Conservation (phyloP, 2,888 invertebrate genomes). For the Cremastobaeus sp. region DNA sequence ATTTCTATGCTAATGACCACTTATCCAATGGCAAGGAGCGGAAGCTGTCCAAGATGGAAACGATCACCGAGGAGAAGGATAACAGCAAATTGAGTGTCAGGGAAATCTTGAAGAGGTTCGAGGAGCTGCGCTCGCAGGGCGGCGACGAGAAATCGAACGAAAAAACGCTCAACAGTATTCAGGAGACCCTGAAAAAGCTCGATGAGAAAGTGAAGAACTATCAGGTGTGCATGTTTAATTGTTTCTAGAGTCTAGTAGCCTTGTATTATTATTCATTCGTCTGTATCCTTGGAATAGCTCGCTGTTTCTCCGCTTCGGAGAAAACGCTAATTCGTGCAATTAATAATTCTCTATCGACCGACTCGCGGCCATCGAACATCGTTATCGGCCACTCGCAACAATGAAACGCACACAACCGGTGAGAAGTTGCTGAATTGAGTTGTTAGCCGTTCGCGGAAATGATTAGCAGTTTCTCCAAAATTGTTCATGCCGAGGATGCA, state of each 20-base stretch:
- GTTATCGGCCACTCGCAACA: too few relatives aligned
- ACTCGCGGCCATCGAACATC: too few relatives aligned
- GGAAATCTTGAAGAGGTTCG: constrained; percentile 89
- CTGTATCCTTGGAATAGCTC: too few relatives aligned
- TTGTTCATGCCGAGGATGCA: constrained; percentile 42
- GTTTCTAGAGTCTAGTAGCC: neutral
- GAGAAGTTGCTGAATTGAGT: too few relatives aligned
- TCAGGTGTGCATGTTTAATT: constrained; percentile 67
- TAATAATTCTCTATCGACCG: too few relatives aligned
- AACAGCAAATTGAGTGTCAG: constrained; percentile 89
- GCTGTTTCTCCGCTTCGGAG: too few relatives aligned
- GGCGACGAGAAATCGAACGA: constrained; percentile 72
- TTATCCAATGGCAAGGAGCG: constrained; percentile 65
- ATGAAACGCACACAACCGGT: too few relatives aligned
- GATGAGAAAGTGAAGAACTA: constrained; percentile 78
- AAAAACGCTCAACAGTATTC: constrained; percentile 76
- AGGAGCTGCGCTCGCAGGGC: constrained; percentile 81
- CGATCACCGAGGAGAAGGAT: constrained; percentile 89
- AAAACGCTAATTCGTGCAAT: too few relatives aligned
- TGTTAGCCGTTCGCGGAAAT: too few relatives aligned
- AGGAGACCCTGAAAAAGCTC: constrained; percentile 77
- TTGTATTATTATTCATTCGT: too few relatives aligned
- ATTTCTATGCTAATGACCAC: constrained; percentile 72
- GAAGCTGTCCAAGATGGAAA: constrained; percentile 83
- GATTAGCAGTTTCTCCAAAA: constrained; percentile 38